phyloP scores from a whole-genome alignment of 2,797 vertebrate genomes.

The Sebastes variabilis region DNA sequence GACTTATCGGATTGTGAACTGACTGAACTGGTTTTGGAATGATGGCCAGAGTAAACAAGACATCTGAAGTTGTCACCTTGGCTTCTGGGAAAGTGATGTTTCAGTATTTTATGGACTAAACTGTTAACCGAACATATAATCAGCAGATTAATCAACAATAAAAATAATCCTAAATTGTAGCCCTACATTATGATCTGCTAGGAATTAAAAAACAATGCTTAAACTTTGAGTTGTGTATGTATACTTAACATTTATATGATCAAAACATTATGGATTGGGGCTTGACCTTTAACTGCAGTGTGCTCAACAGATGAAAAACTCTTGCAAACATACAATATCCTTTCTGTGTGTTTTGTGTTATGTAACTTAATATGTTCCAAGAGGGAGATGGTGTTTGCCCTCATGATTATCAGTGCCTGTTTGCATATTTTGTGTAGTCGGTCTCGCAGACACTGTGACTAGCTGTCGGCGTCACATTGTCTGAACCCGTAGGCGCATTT shows the following conservation, averaged over 20 bases:
- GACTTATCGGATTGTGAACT: not conserved
- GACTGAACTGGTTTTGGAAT: not conserved
- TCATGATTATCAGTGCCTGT: conserved; percentile 34
- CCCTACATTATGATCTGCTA: not conserved
- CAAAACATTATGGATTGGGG: not conserved
- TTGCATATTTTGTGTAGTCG: conserved; percentile 24
- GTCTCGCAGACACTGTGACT: not conserved
- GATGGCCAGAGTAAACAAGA: too few species aligned
- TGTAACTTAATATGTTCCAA: not conserved
- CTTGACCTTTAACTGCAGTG: not conserved
- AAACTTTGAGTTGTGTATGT: not conserved
- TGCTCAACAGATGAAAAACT: not conserved
- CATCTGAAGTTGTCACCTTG: too few species aligned
- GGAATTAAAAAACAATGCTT: not conserved
- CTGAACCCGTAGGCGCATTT: not conserved
- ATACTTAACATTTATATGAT: not conserved
- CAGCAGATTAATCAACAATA: too few species aligned
- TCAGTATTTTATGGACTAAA: too few species aligned
- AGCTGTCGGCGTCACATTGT: not conserved
- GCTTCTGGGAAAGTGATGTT: too few species aligned
- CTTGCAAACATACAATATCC: not conserved
- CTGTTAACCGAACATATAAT: too few species aligned
- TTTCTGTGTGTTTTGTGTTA: not conserved
- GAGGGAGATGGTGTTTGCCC: conserved; percentile 17
- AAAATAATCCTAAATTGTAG: too few species aligned